Percentiles rank a stretch among this genome's conserved stretches.
Evolutionary conservation across 2,797 vertebrate species (phyloP).

Genomic region (Myotis daubentonii): DNA sequence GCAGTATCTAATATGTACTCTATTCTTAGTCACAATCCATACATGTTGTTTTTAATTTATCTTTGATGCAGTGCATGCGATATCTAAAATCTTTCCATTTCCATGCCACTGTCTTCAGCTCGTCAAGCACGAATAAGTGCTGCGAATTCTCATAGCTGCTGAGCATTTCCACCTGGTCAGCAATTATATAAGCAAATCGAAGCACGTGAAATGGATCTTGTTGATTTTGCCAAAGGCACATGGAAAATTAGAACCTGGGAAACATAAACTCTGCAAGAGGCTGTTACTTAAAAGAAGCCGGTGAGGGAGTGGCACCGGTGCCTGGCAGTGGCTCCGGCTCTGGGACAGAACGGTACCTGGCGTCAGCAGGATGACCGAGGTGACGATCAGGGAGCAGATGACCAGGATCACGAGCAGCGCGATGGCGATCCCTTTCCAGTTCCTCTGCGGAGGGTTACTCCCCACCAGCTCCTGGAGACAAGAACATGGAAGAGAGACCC

Average conservation of each 20-base stretch:
- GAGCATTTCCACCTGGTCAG: background rate
- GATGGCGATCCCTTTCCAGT: conserved; percentile 99
- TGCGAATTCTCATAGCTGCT: background rate
- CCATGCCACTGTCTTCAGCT: background rate
- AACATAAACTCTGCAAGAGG: background rate
- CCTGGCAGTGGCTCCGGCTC: background rate
- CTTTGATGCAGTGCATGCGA: background rate
- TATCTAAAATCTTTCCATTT: background rate
- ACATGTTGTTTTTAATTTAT: background rate
- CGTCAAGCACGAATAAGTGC: background rate
- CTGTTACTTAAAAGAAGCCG: background rate
- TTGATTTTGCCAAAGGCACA: background rate
- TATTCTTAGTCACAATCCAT: background rate
- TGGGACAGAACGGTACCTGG: conserved; percentile 89
- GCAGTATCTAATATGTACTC: background rate
- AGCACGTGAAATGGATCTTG: background rate
- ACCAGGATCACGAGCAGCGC: conserved; percentile 97
- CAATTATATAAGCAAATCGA: background rate
- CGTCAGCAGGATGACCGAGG: conserved; percentile 97
- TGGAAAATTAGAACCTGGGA: background rate
- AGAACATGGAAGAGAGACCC: conserved; percentile 24
- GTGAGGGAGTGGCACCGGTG: background rate
- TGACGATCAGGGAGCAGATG: conserved; percentile 98
- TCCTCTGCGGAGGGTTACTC: conserved; percentile 95
- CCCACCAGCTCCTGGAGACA: conserved; percentile 95